phyloP scores from a whole-genome alignment of 2,113 vertebrate genomes.

The Odontesthes bonariensis region DNA sequence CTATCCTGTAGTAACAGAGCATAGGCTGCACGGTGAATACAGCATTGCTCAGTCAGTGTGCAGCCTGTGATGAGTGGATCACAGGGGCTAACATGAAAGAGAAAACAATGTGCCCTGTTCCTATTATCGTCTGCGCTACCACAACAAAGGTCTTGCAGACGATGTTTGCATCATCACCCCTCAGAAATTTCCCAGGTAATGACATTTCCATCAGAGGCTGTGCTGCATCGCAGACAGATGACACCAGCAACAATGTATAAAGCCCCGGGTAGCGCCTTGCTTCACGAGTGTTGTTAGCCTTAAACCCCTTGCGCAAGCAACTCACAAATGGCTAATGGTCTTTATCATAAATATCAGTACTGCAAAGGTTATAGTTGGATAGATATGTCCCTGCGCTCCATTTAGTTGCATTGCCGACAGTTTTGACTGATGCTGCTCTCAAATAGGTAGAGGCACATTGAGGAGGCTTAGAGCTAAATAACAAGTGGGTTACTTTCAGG shows the following conservation, averaged over 20 bases:
- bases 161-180: slow-evolving; percentile 39
- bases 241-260: slow-evolving; percentile 42
- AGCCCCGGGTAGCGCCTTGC: slow-evolving; percentile 57
- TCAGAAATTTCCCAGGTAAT: slow-evolving; percentile 41
- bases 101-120: slow-evolving; percentile 25
- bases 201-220: slow-evolving; percentile 44
- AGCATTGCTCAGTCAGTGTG: slow-evolving; percentile 39
- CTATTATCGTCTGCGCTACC: slow-evolving; percentile 37
- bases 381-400: slow-evolving; percentile 78
- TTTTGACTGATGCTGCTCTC: slow-evolving; percentile 75
- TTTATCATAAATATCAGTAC: slow-evolving; percentile 82
- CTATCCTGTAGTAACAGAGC: slow-evolving; percentile 22
- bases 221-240: slow-evolving; percentile 47
- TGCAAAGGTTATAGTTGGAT: slow-evolving; percentile 85
- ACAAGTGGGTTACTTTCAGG: slow-evolving; percentile 78
- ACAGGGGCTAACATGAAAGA: slow-evolving; percentile 22
- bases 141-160: slow-evolving; percentile 31
- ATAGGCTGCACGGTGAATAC: slow-evolving; percentile 42
- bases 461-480: slow-evolving; percentile 78
- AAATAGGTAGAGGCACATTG: slow-evolving; percentile 57
- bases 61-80: slow-evolving; percentile 37
- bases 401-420: slow-evolving; percentile 74
- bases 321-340: slow-evolving; percentile 78
- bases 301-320: slow-evolving; percentile 77
- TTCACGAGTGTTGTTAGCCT: slow-evolving; percentile 76